Base-by-base conservation (phyloP, 2,113 vertebrate species). In the Rhinichthys klamathensis region DNA sequence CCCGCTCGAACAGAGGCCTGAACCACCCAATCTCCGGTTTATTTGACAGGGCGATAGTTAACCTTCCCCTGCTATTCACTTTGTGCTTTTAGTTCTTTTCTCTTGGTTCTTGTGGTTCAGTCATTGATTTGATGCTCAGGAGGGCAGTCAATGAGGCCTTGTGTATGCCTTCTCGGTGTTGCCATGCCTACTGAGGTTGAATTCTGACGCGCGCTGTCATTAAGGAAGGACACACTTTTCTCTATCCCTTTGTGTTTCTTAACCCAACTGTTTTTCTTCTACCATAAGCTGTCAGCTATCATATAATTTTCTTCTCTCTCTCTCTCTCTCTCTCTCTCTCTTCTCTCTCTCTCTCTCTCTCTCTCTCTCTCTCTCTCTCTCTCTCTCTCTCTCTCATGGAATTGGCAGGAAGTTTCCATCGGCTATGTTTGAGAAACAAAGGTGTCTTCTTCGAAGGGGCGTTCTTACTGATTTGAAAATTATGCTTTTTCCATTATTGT, bases 121-220 rank as follows among this genome's bases (percentile, higher is more conserved):
- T 35, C 90, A 90, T 89, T 90, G 91, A 93, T 91, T 87, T 88
- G 86, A 87, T 84, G 69, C 79, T 85, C 74, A 65, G 65, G 85
- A 35, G 81, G 84, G 81, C 82, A 61, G 88, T 93, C 92, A 92
- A 90, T 93, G 92, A 83, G 87, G 86, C 86, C 88, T 74, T 91
- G 91, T 92, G 90, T 89, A 88, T 46, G 8, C 76, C 83, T 77
- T 87, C 65, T 85, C 84, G 88, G 72, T 88, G 91, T 93, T 93
- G 84, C 91, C 85, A 90, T 92, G 91, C 87, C 92, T 89, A 91
- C 92, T 2, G 86, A 65, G 84, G 72, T 70, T 49, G 70, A 82
- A 89, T 87, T 90, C 88, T 87, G 86, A 88, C 82, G 38, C 60
- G 35, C 82, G 30, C 56, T n/a, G 56, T 75, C 56, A 80, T 87